Evolutionary conservation across 2,797 vertebrate genomes (phyloP).

Genomic region (Percopsis omiscomaycus): DNA sequence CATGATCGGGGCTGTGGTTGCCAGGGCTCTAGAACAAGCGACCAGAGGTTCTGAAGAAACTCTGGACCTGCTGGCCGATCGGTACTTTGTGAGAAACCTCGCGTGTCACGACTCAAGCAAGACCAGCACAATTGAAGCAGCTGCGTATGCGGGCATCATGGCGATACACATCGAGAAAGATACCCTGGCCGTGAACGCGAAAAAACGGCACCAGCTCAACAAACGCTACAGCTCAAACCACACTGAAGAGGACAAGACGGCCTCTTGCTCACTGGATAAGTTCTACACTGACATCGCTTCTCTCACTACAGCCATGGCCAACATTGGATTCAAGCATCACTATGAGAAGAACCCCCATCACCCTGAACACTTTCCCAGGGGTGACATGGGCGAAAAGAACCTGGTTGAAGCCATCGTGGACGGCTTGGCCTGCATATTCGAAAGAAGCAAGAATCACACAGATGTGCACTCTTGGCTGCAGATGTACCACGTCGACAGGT

Average conservation of each 20-base stretch:
- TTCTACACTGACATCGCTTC: background rate
- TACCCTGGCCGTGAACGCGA: background rate
- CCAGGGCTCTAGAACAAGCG: background rate
- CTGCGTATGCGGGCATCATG: slow-evolving; percentile 1
- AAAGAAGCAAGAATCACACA: background rate
- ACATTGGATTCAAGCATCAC: slow-evolving; percentile 17
- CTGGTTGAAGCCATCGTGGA: background rate
- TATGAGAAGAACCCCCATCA: slow-evolving; percentile 13
- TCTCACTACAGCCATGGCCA: slow-evolving; percentile 7
- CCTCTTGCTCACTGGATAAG: background rate
- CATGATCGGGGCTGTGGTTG: slow-evolving; percentile 4
- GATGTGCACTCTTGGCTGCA: slow-evolving; percentile 3
- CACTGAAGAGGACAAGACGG: background rate
- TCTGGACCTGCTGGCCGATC: slow-evolving; percentile 6
- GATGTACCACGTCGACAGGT: background rate
- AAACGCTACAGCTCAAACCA: background rate
- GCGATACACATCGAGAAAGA: background rate
- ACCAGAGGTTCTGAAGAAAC: background rate
- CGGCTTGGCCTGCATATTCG: slow-evolving; percentile 8
- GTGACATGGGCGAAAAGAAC: background rate
- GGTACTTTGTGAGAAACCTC: background rate
- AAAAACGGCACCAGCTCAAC: background rate
- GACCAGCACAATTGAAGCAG: background rate
- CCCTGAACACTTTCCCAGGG: background rate
- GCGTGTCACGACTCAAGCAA: slow-evolving; percentile 9